Conservation (phyloP, 2,113 vertebrate species). For the Oreochromis tanganicae region DNA sequence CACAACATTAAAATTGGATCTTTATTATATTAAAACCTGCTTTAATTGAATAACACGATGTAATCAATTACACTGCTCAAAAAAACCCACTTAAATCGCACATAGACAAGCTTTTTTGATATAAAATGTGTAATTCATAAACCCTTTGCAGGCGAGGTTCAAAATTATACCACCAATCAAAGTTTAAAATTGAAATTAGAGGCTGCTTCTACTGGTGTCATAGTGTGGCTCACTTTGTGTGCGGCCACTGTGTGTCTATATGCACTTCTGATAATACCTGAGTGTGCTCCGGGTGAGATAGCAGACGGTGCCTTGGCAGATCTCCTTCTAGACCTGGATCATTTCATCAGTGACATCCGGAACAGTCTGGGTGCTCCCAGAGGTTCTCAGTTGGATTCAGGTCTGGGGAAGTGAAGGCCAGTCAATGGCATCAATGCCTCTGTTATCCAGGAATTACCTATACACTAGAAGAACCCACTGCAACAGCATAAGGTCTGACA, state of each 20-base stretch:
- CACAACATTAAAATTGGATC: background rate
- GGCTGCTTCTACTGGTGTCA: background rate
- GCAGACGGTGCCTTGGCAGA: background rate
- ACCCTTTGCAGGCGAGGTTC: rapidly evolving
- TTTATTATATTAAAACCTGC: background rate
- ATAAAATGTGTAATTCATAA: background rate
- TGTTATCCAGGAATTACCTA: background rate
- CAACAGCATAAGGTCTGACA: background rate
- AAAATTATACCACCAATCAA: background rate
- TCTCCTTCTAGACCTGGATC: background rate
- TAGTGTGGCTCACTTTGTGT: background rate
- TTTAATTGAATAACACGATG: background rate
- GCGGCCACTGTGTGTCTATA: background rate
- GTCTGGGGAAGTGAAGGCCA: background rate
- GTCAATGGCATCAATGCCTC: background rate
- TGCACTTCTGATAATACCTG: background rate
- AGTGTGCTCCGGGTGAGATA: background rate
- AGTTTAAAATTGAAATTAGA: background rate
- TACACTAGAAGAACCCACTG: background rate
- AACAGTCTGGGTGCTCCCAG: background rate
- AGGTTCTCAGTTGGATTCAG: background rate
- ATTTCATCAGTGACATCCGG: background rate
- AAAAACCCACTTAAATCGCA: rapidly evolving
- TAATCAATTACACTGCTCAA: background rate
- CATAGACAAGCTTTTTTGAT: background rate